These are phyloP conservation scores for Noturus placidus DNA, from an alignment of 2,113 vertebrate species.

Conservation along the genomic window DNA sequence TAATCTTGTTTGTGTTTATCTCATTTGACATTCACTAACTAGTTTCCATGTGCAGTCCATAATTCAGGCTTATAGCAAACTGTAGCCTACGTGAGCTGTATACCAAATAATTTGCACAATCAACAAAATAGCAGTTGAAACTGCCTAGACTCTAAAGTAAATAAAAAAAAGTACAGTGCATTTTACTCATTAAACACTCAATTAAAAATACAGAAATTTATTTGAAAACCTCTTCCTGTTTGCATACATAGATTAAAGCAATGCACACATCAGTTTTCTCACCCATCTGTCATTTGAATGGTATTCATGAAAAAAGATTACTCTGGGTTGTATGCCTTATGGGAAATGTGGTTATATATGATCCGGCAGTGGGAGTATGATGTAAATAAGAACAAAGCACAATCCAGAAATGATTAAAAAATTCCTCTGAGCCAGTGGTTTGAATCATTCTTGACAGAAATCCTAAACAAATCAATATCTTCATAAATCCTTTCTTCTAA, in stretches of 20 bases:
- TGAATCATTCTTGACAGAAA: neutral
- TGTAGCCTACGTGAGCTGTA: neutral
- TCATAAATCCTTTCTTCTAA: neutral
- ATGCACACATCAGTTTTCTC: neutral
- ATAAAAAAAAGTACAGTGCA: neutral
- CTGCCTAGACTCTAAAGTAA: neutral
- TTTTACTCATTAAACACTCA: neutral
- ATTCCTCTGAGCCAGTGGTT: neutral
- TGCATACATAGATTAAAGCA: neutral
- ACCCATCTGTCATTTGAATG: neutral
- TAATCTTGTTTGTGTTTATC: slow-evolving; percentile 43
- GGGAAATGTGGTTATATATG: neutral
- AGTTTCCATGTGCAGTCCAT: neutral
- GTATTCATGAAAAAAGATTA: neutral
- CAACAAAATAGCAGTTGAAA: neutral
- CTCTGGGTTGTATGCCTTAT: neutral
- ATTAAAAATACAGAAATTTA: neutral
- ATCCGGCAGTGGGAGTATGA: slow-evolving; percentile 10
- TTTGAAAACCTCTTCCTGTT: neutral
- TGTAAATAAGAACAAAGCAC: neutral
- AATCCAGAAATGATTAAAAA: slow-evolving; percentile 5
- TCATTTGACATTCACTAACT: slow-evolving; percentile 28
- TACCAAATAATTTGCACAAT: neutral
- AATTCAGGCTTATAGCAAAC: neutral
- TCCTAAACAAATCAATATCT: neutral